Percentiles rank a stretch among this genome's conserved stretches.
phyloP scores from a whole-genome alignment of 2,797 vertebrate genomes.

The Mormyrops boulengeri region DNA sequence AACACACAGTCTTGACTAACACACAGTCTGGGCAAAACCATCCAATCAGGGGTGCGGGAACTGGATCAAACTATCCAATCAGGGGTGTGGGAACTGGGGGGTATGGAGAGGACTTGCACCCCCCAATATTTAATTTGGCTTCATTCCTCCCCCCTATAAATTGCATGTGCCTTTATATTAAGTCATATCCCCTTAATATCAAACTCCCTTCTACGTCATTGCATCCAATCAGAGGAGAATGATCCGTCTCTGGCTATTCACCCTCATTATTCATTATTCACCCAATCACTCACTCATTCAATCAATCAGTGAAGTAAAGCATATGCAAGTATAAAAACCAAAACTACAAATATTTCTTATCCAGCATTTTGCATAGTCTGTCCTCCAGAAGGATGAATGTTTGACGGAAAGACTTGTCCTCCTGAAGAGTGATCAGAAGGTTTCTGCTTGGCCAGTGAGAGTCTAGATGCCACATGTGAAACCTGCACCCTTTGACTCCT shows the following conservation, averaged over 20 bases:
- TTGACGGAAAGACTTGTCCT: background rate
- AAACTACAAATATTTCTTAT: background rate
- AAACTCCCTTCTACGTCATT: background rate
- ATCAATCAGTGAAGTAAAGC: background rate
- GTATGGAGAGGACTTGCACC: too few relatives aligned
- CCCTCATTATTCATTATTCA: background rate
- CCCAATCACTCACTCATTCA: background rate
- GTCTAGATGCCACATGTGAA: too few relatives aligned
- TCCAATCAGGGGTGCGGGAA: too few relatives aligned
- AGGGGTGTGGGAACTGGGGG: too few relatives aligned
- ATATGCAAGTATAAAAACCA: background rate
- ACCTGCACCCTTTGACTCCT: background rate
- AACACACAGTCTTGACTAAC: background rate
- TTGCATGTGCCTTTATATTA: background rate
- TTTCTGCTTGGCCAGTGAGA: background rate
- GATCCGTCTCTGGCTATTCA: background rate
- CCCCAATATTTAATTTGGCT: background rate
- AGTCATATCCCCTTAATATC: background rate
- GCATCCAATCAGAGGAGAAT: background rate
- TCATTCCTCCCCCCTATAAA: background rate
- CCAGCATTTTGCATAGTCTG: background rate
- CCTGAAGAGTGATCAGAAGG: background rate
- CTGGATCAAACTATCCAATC: too few relatives aligned
- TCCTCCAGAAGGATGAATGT: background rate
- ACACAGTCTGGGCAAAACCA: background rate